Conservation (phyloP, 2,797 vertebrate species). For the Holocentrus rufus region DNA sequence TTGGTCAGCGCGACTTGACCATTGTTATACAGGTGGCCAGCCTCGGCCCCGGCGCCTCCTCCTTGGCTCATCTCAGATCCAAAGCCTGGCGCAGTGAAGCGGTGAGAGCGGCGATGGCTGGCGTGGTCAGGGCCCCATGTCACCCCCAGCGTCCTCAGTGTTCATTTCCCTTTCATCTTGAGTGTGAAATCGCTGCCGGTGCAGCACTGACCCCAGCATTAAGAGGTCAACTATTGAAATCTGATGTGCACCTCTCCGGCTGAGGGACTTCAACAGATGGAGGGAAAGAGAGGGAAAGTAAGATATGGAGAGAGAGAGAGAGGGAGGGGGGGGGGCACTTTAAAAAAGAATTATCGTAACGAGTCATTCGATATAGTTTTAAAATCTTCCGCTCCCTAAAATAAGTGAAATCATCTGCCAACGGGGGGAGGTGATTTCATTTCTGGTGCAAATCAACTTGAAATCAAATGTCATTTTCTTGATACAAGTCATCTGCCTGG, state of each 20-base stretch:
- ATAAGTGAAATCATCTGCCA: slow-evolving; percentile 9
- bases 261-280: slow-evolving; percentile 80
- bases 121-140: slow-evolving; percentile 79
- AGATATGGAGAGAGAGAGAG: slow-evolving; percentile 47
- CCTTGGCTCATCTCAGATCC: slow-evolving; percentile 58
- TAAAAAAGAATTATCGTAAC: slow-evolving; percentile 47
- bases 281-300: slow-evolving; percentile 65
- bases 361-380: slow-evolving; percentile 29
- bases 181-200: slow-evolving; percentile 87
- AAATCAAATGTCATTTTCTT: too few relatives aligned
- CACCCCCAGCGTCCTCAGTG: slow-evolving; percentile 80
- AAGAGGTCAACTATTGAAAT: slow-evolving; percentile 89
- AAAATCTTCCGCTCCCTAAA: slow-evolving; percentile 23
- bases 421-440: neutral
- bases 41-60: slow-evolving; percentile 56
- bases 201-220: slow-evolving; percentile 84
- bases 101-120: slow-evolving; percentile 69
- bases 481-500: too few relatives aligned
- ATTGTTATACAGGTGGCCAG: slow-evolving; percentile 67
- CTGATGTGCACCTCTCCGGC: slow-evolving; percentile 83
- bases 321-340: slow-evolving; percentile 37
- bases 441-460: neutral
- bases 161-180: slow-evolving; percentile 89
- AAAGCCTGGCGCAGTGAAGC: slow-evolving; percentile 73
- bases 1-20: slow-evolving; percentile 36